phyloP scores from a whole-genome alignment of 2,888 invertebrate genomes.

The Eristalinus sepulchralis region DNA sequence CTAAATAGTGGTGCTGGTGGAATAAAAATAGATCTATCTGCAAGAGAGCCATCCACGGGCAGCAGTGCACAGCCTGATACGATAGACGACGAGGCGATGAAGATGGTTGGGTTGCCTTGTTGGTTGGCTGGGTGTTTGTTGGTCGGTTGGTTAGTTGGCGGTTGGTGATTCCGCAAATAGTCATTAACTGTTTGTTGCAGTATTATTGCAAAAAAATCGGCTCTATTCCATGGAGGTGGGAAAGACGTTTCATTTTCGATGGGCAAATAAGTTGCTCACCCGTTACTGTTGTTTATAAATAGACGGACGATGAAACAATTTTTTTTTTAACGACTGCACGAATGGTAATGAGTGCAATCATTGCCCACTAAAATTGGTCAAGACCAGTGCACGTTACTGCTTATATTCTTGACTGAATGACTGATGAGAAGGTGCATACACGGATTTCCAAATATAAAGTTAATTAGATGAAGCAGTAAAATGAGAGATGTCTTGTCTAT shows the following conservation, averaged over 20 bases:
- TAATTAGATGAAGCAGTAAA: constrained; percentile 52
- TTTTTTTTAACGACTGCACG: not conserved
- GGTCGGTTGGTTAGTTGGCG: not conserved
- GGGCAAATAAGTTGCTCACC: constrained; percentile 31
- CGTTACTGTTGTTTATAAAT: constrained; percentile 56
- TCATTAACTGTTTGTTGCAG: constrained; percentile 57
- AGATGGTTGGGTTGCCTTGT: not conserved
- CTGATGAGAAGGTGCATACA: not conserved
- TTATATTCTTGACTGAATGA: constrained; percentile 19
- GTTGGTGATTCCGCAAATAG: constrained; percentile 48
- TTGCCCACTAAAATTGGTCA: constrained; percentile 32
- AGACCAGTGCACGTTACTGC: constrained; percentile 13
- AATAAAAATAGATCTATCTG: constrained; percentile 62
- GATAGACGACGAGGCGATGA: not conserved
- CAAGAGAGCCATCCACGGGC: not conserved
- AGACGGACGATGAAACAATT: constrained; percentile 29
- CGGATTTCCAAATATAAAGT: constrained; percentile 27
- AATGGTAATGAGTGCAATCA: not conserved
- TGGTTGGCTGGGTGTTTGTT: not conserved
- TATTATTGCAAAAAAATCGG: constrained; percentile 58
- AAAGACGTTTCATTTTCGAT: constrained; percentile 36
- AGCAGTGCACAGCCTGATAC: not conserved
- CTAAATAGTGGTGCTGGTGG: constrained; percentile 26
- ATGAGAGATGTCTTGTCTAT: constrained; percentile 26
- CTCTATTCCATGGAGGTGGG: not conserved